Conservation (phyloP, 2,888 invertebrate genomes). For the Sympetrum striolatum region DNA sequence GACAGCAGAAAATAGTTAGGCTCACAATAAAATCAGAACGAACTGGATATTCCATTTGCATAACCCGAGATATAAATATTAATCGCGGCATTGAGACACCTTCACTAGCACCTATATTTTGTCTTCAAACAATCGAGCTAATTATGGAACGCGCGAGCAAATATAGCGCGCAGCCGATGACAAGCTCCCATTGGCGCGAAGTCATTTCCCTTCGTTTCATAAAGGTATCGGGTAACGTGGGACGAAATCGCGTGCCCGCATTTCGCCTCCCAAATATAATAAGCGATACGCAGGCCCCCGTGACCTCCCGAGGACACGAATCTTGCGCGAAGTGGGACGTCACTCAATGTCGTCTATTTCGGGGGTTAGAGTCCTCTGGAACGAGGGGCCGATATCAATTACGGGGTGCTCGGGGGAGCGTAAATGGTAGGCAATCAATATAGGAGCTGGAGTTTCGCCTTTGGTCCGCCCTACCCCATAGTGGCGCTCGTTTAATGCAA, state of each 20-base stretch:
- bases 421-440: conserved; percentile 37
- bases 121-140: no score
- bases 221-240: neutral
- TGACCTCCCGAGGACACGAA: neutral
- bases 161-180: neutral
- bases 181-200: neutral
- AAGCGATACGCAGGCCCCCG: neutral
- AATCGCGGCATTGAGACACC: no score
- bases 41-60: no score
- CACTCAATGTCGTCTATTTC: conserved; percentile 25
- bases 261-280: neutral
- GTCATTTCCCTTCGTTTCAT: neutral
- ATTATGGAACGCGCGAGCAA: no score
- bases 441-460: conserved; percentile 19
- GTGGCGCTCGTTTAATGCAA: conserved; percentile 32
- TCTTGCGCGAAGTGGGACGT: neutral
- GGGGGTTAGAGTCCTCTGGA: conserved; percentile 1
- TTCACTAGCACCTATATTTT: no score
- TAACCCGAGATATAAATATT: no score
- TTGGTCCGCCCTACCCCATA: conserved; percentile 2
- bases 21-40: no score
- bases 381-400: conserved; percentile 21
- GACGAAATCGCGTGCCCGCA: neutral
- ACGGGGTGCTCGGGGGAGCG: neutral
- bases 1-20: no score